These are phyloP conservation scores for Paratrypauchen microcephalus DNA, from an alignment of 2,797 vertebrate genomes.

Conservation along the genomic window DNA sequence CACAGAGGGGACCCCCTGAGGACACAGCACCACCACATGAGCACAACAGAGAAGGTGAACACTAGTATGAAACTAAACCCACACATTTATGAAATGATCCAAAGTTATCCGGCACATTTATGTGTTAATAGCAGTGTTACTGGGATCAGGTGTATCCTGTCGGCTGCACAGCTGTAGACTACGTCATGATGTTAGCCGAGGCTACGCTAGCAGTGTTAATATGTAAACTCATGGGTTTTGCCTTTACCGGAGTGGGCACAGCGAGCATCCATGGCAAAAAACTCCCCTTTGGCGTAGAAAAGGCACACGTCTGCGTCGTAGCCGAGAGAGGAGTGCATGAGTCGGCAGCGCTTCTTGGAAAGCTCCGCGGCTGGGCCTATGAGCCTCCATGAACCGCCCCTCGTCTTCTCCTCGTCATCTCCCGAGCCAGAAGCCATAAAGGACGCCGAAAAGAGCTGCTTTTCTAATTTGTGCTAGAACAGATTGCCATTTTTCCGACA, in stretches of 20 bases:
- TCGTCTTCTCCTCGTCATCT: constrained; percentile 42
- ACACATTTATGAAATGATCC: too few relatives aligned
- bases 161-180: background rate
- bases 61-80: background rate
- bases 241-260: constrained; percentile 76
- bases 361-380: constrained; percentile 71
- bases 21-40: constrained; percentile 26
- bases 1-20: constrained; percentile 77
- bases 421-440: constrained; percentile 67
- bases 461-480: constrained; percentile 26
- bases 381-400: constrained; percentile 65
- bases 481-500: constrained; percentile 12
- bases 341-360: constrained; percentile 67
- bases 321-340: constrained; percentile 72
- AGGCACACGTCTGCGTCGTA: constrained; percentile 70
- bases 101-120: too few relatives aligned
- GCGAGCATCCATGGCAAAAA: constrained; percentile 79
- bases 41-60: background rate
- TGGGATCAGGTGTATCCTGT: too few relatives aligned
- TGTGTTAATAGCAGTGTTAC: too few relatives aligned
- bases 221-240: background rate
- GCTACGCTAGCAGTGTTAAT: constrained; percentile 4
- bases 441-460: constrained; percentile 5
- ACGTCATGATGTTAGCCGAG: background rate
- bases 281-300: constrained; percentile 72